Evolutionary conservation across 1,140 invertebrate species (phyloP).

Genomic region (Dendroctonus ponderosae): DNA sequence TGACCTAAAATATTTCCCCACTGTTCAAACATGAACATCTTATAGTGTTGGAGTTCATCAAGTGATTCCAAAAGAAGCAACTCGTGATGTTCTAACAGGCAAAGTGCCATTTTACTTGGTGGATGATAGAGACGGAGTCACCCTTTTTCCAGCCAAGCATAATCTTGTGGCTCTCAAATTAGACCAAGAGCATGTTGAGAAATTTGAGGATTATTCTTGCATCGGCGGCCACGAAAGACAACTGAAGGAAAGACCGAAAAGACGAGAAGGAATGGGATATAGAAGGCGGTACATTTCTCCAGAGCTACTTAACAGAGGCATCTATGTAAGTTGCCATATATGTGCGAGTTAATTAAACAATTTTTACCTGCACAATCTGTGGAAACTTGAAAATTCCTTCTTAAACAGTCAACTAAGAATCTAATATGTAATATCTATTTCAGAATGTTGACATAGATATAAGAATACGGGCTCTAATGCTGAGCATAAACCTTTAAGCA

Average conservation of each 20-base stretch:
- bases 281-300: constrained; percentile 39
- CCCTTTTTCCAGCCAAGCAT: constrained; percentile 71
- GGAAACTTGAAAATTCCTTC: no score
- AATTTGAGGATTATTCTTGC: constrained; percentile 53
- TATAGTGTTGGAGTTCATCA: constrained; percentile 27
- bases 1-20: not conserved
- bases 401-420: no score
- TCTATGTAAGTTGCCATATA: constrained; percentile 40
- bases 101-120: constrained; percentile 72
- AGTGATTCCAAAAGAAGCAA: constrained; percentile 72
- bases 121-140: constrained; percentile 68
- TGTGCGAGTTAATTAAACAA: no score
- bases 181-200: constrained; percentile 58
- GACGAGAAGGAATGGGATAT: constrained; percentile 37
- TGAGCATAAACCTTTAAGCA: not conserved
- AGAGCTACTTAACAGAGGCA: constrained; percentile 40
- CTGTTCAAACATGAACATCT: not conserved
- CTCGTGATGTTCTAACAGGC: constrained; percentile 71
- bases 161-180: constrained; percentile 68
- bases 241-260: constrained; percentile 31
- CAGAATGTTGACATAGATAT: no score
- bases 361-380: no score
- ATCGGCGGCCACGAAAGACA: constrained; percentile 44
- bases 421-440: no score
- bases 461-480: no score